phyloP scores from a whole-genome alignment of 1,140 invertebrate genomes.

The Pararge aegeria region DNA sequence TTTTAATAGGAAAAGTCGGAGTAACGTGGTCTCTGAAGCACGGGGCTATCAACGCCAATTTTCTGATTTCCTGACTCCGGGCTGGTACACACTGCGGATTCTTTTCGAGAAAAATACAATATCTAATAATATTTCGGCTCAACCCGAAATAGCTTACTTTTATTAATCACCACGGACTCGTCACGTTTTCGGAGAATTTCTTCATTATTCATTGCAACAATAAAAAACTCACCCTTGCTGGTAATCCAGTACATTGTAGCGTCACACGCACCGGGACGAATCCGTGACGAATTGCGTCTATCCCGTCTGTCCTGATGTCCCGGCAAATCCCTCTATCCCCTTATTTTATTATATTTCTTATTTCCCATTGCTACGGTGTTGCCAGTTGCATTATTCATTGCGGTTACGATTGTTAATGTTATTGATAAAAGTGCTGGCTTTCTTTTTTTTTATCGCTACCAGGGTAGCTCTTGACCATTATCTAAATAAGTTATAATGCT shows the following conservation, averaged over 20 bases:
- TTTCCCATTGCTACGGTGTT: slow-evolving; percentile 22
- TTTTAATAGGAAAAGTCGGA: too few species aligned
- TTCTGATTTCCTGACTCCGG: too few species aligned
- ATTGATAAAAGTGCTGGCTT: slow-evolving; percentile 11
- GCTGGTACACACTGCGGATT: too few species aligned
- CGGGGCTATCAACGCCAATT: too few species aligned
- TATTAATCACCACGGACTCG: background rate
- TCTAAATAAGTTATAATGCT: too few species aligned
- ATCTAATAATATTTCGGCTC: too few species aligned
- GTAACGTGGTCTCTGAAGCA: too few species aligned
- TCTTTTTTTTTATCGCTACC: background rate
- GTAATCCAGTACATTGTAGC: slow-evolving; percentile 41
- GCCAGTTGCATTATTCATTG: slow-evolving; percentile 67
- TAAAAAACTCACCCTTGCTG: slow-evolving; percentile 29
- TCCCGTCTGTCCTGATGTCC: slow-evolving; percentile 51
- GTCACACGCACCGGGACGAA: slow-evolving; percentile 50
- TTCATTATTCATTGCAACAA: background rate
- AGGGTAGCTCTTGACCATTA: too few species aligned
- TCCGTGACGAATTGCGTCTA: slow-evolving; percentile 65
- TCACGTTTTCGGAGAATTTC: background rate
- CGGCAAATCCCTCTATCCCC: slow-evolving; percentile 58
- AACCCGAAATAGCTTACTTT: background rate
- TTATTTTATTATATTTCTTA: slow-evolving; percentile 63
- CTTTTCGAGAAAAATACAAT: too few species aligned
- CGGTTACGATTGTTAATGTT: slow-evolving; percentile 17